Percentiles rank a stretch among this genome's conserved stretches.
Conservation (phyloP, 2,113 vertebrate genomes). For the Mobula birostris region DNA sequence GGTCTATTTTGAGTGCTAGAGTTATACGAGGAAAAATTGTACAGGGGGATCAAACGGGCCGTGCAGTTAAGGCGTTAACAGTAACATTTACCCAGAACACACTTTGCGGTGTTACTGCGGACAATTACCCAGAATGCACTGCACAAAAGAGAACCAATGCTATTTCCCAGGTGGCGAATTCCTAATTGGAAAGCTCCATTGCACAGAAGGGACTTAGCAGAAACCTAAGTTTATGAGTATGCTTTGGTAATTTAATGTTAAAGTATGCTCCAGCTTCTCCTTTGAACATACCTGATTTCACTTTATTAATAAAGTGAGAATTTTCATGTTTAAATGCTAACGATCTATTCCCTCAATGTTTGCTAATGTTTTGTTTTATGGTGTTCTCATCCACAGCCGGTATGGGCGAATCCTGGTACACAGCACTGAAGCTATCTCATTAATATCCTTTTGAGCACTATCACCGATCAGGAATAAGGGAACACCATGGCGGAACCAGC, state of each 20-base stretch:
- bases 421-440: neutral
- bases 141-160: constrained; percentile 11
- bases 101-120: constrained; percentile 18
- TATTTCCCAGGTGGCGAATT: constrained; percentile 12
- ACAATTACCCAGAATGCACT: constrained; percentile 15
- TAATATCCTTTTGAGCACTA: neutral
- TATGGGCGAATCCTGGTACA: neutral
- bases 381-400: neutral
- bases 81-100: constrained; percentile 25
- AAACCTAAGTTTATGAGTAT: neutral
- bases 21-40: constrained; percentile 2
- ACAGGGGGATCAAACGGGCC: neutral
- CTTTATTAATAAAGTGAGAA: neutral
- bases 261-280: neutral
- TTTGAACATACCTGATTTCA: neutral
- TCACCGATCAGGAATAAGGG: neutral
- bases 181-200: constrained; percentile 27
- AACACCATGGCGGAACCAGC: neutral
- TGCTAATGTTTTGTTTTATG: neutral
- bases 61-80: neutral
- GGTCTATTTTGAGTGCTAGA: constrained; percentile 1
- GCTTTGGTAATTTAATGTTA: constrained; percentile 5
- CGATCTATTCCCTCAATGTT: constrained; percentile 2
- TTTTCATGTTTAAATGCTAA: constrained; percentile 22
- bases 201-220: neutral